Base-by-base conservation (phyloP, 2,113 vertebrate species). In the Pionites leucogaster region DNA sequence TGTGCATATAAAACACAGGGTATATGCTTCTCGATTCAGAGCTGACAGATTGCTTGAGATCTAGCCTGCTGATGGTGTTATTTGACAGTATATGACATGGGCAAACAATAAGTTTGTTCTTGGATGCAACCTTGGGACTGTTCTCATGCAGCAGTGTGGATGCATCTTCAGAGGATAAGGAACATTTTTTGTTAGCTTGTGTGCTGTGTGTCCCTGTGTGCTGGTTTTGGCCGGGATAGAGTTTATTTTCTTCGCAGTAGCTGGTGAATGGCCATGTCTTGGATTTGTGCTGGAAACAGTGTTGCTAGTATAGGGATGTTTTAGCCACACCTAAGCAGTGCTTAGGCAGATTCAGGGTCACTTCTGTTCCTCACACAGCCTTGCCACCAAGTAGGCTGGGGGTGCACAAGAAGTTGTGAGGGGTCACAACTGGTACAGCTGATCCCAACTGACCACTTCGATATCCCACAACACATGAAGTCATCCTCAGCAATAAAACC, bases 341-440 rank as follows among this genome's bases (percentile, higher is more conserved):
- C 59, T 49, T 19, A 14, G 5, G 17, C 23, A 39, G 11, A 13
- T 24, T 23, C n/a, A 29, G 39, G 39, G 37, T 22, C 31, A 41
- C 16, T n/a, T n/a, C 67, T 42, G 46, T 15, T 42, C 1, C 31
- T 62, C 31, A 35, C 31, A 3, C 23, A 2, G 4, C 8, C 27
- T 47, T 3, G 0, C 25, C 19, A 50, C 31, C 0, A 9, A 35
- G 35, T 0, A 13, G 44, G 35, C 44, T 77, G 63, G 24, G 35
- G 29, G 19, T 49, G 24, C 31, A 59, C n/a, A 59, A 59, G 83
- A 25, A 42, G 24, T 2, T 49, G 16, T 11, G 22, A 65, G 47
- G 13, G 11, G 22, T 11, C 44, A 59, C 22, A 59, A 9, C 57
- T 59, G 22, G 13, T 59, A 24, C 57, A 35, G 57, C 57, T 59